Base-by-base conservation (phyloP, 2,113 vertebrate species). In the Pongo abelii region DNA sequence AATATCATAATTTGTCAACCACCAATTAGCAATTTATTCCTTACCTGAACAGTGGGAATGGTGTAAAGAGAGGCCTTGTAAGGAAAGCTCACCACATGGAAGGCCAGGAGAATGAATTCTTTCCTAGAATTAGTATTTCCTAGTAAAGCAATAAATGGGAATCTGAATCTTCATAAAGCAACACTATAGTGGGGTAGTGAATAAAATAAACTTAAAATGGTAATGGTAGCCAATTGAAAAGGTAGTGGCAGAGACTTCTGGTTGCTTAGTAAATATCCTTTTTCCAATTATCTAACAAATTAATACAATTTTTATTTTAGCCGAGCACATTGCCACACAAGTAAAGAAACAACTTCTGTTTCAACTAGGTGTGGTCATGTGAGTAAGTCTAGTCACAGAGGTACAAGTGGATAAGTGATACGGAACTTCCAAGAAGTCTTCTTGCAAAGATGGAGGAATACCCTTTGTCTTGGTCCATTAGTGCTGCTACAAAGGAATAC, bases 101-200 rank as follows among this genome's bases (percentile, higher is more conserved):
- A 74, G 38, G 23, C 43, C 75, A 95, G 22, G n/a, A 93, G 40
- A 50, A 87, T 25, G 17, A 14, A 50, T 57, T 78, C 43, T 85
- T 59, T 90, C 30, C 43, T 75, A 64, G 74, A 92, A 85, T 84
- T 57, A 88, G 32, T 74, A 38, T 92, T 69, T 88, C 46, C 18
- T 93, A 78, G 75, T 69, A 86, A 89, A 97, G 67, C 43, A 94
- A 95, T 61, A 48, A 85, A 43, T 61, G 74, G 18, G n/a, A 20
- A 72, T 35, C 43, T 32, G 16, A 92, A 55, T 92, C 52, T 91
- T 92, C 72, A 52, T 55, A 93, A 91, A 59, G 8, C 16, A 25
- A 43, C 10, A 30, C 23, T 84, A 3, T 59, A 48, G 70, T 70
- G 23, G 64, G 25, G 3, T n/a, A 69, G n/a, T 48, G 35, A 94